These are phyloP conservation scores for Columba guinea DNA, from an alignment of 2,797 vertebrate genomes.

Conservation along the genomic window DNA sequence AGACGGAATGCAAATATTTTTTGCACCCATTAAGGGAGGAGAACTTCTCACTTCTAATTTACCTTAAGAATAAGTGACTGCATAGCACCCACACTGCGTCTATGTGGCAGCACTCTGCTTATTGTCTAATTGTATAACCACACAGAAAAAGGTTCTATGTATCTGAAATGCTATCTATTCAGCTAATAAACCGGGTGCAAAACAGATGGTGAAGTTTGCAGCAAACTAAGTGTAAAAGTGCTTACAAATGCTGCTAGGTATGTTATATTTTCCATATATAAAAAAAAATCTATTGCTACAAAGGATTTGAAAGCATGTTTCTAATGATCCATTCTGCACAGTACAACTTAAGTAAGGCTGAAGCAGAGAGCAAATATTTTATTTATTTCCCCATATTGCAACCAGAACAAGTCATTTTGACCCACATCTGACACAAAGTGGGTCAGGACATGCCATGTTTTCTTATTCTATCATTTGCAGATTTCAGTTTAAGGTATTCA, in stretches of 20 bases:
- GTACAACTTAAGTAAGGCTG: background rate
- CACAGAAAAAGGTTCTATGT: background rate
- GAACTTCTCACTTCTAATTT: background rate
- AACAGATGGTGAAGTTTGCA: background rate
- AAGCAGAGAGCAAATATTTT: background rate
- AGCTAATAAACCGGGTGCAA: constrained; percentile 8
- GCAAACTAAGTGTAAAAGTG: background rate
- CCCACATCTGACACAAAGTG: background rate
- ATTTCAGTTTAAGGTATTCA: background rate
- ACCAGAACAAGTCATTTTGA: background rate
- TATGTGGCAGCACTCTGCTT: background rate
- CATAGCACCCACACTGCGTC: background rate
- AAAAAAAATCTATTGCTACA: constrained; percentile 1
- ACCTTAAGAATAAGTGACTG: background rate
- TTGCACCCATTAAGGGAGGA: background rate
- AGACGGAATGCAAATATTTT: background rate
- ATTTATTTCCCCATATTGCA: background rate
- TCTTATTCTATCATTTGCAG: background rate
- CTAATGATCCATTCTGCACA: background rate
- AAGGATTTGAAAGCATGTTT: constrained; percentile 1
- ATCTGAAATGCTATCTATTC: background rate
- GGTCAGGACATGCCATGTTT: background rate
- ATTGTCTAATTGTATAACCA: background rate
- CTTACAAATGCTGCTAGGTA: background rate
- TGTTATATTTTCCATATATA: background rate